Evolutionary conservation across 2,113 vertebrate genomes (phyloP).

Genomic region (Ammospiza nelsoni): DNA sequence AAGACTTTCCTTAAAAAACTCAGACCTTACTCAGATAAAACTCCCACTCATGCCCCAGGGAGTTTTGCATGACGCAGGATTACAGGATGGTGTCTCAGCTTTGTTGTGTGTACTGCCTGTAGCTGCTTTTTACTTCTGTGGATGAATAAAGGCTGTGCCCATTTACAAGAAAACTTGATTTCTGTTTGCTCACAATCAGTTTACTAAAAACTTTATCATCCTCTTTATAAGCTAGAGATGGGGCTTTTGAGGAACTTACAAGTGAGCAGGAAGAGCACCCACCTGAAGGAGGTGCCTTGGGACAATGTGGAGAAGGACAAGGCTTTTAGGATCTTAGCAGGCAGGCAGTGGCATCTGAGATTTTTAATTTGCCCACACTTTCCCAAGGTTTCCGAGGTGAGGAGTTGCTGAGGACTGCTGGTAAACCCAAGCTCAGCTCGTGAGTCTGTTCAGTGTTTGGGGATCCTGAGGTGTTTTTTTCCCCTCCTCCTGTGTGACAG

Average conservation of each 20-base stretch:
- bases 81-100: constrained; percentile 25
- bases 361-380: not conserved
- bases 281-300: not conserved
- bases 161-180: not conserved
- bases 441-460: not conserved
- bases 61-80: constrained; percentile 47
- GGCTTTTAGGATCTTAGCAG: not conserved
- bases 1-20: constrained; percentile 38
- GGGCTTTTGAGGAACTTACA: not conserved
- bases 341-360: not conserved
- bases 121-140: not conserved
- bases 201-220: not conserved
- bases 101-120: not conserved
- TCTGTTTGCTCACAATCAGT: not conserved
- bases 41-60: constrained; percentile 47
- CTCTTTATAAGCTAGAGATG: not conserved
- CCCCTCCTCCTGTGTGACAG: not conserved
- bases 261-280: not conserved
- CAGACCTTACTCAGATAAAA: constrained; percentile 47
- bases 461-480: not conserved
- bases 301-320: not conserved
- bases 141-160: constrained; percentile 27
- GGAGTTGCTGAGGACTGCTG: not conserved
- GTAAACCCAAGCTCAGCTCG: rapidly evolving
- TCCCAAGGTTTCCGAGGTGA: not conserved